Evolutionary conservation across 2,888 invertebrate genomes (phyloP).

Genomic region (Sabatieria punctata): DNA sequence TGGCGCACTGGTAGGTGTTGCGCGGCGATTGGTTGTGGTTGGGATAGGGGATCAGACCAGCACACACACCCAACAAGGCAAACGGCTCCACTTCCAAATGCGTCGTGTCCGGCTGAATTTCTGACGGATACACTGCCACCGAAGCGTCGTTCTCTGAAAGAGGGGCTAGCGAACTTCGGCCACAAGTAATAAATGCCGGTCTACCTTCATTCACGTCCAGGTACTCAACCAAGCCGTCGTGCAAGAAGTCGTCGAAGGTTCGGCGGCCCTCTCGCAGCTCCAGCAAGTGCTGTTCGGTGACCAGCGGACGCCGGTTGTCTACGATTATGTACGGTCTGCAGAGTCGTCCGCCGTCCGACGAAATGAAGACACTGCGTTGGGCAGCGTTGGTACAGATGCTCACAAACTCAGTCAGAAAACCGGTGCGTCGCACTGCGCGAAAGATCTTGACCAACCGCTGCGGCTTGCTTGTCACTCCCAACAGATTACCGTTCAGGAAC

Average conservation of each 20-base stretch:
- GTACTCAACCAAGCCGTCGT: conserved; percentile 82
- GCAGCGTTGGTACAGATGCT: conserved; percentile 68
- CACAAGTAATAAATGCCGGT: no score
- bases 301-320: conserved; percentile 53
- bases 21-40: conserved; percentile 80
- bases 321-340: conserved; percentile 93
- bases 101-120: conserved; percentile 56
- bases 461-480: conserved; percentile 68
- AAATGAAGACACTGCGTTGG: conserved; percentile 75
- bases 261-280: conserved; percentile 35
- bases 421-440: conserved; percentile 61
- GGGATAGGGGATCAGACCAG: conserved; percentile 89
- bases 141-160: conserved; percentile 89
- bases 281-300: conserved; percentile 60
- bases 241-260: conserved; percentile 65
- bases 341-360: conserved; percentile 84
- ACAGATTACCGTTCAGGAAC: conserved; percentile 66
- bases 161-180: no score
- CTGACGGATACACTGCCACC: conserved; percentile 68
- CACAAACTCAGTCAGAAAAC: conserved; percentile 64
- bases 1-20: conserved; percentile 63
- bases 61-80: conserved; percentile 90
- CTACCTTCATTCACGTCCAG: conserved; percentile 96
- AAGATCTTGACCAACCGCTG: conserved; percentile 59
- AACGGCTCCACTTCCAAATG: conserved; percentile 93